Evolutionary conservation across 1,140 invertebrate species (phyloP), one percentile per base, ranked within the genome.

Genomic region (Vollenhovia emeryi): DNA sequence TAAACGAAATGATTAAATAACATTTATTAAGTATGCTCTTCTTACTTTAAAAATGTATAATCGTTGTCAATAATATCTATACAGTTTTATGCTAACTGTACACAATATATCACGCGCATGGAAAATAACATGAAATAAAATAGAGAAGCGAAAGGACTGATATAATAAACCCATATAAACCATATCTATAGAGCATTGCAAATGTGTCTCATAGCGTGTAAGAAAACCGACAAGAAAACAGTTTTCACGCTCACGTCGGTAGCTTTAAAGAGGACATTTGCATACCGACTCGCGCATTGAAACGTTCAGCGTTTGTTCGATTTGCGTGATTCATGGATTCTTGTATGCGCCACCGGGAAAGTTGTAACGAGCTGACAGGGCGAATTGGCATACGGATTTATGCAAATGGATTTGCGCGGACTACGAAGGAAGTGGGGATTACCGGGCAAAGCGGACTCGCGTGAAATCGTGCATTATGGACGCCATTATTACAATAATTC

Each of bases 341-440:
- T 55, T 57, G 24, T 82, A 43, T 66, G 64, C 78, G 24, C 50
- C 18, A 82, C 24, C 36, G 52, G 27, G 13, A 57, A 71, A 82
- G 50, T 82, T 82, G 78, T 82, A 82, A 82, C 66, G 66, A 73
- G 66, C 78, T 82, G 78, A 82, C 78, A 73, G 24, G 52, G 40
- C 78, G 66, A 82, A 82, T 80, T 80, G 78, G 78, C 78, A 80
- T 80, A 80, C 78, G 78, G 33, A 80, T 82, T 82, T 82, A 82
- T 82, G 78, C 78, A 82, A 82, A 82, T 82, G 50, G 50, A 73
- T 82, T 82, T 71, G 13, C 66, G 50, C 66, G 52, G 50, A 57
- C 69, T 71, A 68, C 15, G 75, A 79, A 24, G 62, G 36, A 57
- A 43, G 7, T 48, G 50, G 43, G 24, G 36, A 71, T 71, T 57